Evolutionary conservation across 2,113 vertebrate genomes (phyloP).

Genomic region (Rhynchomys soricoides): DNA sequence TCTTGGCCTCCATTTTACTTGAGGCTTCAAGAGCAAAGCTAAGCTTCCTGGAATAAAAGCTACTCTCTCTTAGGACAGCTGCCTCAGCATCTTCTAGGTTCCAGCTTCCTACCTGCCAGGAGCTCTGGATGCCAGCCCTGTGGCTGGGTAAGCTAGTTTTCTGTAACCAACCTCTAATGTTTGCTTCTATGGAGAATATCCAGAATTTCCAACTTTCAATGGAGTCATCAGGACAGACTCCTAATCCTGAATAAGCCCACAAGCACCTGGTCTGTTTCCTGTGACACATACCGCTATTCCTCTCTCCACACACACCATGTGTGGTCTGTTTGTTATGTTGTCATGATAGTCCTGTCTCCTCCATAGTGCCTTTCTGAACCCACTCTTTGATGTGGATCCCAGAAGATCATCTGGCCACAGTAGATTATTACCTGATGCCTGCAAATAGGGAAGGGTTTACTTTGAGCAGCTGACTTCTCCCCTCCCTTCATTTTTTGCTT

Average conservation of each 20-base stretch:
- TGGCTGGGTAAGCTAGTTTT: not conserved
- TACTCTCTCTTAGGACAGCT: no score
- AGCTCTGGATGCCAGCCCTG: not conserved
- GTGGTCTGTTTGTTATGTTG: not conserved
- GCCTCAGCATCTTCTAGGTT: not conserved
- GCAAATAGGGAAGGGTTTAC: accelerated
- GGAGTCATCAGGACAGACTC: not conserved
- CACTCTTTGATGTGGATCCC: accelerated
- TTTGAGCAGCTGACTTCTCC: accelerated
- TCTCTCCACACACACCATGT: not conserved
- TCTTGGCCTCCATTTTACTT: not conserved
- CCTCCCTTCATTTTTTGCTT: accelerated
- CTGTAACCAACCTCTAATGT: not conserved
- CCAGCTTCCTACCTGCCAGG: not conserved
- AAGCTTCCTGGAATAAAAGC: not conserved
- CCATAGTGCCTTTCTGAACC: not conserved
- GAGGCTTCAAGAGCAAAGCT: not conserved
- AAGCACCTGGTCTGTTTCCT: not conserved
- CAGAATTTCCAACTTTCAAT: not conserved
- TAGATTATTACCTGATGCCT: not conserved
- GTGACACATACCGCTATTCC: not conserved
- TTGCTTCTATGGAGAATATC: not conserved
- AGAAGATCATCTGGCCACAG: not conserved
- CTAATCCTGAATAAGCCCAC: no score
- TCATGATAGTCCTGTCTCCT: not conserved